phyloP scores from a whole-genome alignment of 2,113 vertebrate species.

The Natator depressus region DNA sequence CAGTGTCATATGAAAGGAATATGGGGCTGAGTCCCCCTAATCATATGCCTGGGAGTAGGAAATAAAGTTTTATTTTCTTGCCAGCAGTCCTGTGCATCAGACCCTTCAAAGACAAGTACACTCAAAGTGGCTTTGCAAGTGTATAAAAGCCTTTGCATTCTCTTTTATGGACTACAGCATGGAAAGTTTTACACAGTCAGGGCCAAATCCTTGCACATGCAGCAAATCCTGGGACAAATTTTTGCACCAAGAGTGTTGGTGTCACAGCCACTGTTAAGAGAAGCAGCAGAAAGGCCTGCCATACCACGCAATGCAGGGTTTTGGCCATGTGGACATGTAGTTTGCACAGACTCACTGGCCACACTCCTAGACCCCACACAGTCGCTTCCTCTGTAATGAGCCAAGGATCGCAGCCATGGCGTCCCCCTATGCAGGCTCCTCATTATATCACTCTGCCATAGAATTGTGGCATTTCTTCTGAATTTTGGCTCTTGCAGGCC shows the following conservation, averaged over 20 bases:
- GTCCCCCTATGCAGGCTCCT: neutral
- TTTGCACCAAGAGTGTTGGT: neutral
- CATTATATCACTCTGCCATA: neutral
- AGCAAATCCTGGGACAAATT: neutral
- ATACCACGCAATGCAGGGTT: neutral
- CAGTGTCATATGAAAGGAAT: neutral
- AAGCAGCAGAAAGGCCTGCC: neutral
- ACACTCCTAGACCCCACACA: neutral
- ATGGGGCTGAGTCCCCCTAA: neutral
- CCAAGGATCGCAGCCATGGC: neutral
- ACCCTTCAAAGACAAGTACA: neutral
- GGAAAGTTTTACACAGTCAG: neutral
- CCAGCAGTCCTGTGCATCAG: neutral
- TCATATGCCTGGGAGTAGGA: neutral
- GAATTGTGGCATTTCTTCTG: neutral
- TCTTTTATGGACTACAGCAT: neutral
- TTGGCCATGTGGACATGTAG: neutral
- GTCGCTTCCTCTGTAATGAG: neutral
- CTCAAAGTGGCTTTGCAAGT: neutral
- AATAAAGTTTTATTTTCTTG: neutral
- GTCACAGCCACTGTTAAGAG: neutral
- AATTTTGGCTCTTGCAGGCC: neutral
- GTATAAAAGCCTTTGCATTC: fast-evolving
- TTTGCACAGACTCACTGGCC: neutral
- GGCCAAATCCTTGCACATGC: neutral